Percentiles rank a stretch among this genome's conserved stretches.
phyloP scores from a whole-genome alignment of 1,140 invertebrate species.

The Archivesica marissinica region DNA sequence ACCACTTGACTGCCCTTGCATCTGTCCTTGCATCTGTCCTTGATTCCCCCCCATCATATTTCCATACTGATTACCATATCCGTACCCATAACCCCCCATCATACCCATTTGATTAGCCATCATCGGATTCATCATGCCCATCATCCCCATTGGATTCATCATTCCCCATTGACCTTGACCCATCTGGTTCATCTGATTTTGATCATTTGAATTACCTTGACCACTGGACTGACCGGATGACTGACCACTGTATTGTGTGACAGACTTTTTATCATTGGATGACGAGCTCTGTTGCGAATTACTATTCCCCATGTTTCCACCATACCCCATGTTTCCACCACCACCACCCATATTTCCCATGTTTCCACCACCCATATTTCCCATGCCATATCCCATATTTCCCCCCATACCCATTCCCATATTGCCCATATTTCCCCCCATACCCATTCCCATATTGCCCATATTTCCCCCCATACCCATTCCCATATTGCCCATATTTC shows the following conservation, averaged over 20 bases:
- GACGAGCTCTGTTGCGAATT: neutral
- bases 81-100: conserved; percentile 17
- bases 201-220: neutral
- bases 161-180: conserved; percentile 25
- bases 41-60: neutral
- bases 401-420: too few relatives aligned
- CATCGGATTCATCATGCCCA: conserved; percentile 57
- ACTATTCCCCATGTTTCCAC: too few relatives aligned
- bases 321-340: neutral
- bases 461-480: too few relatives aligned
- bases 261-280: neutral
- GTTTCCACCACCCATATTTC: too few relatives aligned
- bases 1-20: too few relatives aligned
- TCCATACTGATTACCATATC: too few relatives aligned
- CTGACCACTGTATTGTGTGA: neutral
- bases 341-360: too few relatives aligned
- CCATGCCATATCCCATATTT: too few relatives aligned
- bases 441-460: too few relatives aligned
- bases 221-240: too few relatives aligned
- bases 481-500: too few relatives aligned
- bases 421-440: too few relatives aligned
- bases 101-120: conserved; percentile 45
- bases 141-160: conserved; percentile 43
- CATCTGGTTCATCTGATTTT: conserved; percentile 16
- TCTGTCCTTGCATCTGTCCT: conserved; percentile 38